Conservation (phyloP, 1,140 invertebrate species). For the Caerostris darwini region DNA sequence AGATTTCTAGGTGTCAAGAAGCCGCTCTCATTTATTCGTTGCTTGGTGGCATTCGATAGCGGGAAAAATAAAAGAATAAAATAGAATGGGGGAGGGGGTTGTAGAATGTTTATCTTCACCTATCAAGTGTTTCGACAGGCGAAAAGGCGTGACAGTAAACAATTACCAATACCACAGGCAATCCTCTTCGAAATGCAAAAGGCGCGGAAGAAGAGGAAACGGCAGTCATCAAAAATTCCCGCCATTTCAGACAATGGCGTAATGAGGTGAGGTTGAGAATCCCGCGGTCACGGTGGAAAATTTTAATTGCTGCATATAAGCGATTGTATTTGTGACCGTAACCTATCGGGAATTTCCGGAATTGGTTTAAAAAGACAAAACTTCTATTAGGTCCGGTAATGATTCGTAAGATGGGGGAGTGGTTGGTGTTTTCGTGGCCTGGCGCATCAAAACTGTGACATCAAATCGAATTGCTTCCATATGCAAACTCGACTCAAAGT, state of each 20-base stretch:
- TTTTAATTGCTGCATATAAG: constrained; percentile 10
- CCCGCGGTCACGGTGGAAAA: not conserved
- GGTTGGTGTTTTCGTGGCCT: not conserved
- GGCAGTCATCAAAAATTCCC: constrained; percentile 23
- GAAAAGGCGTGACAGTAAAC: constrained; percentile 1
- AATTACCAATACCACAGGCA: constrained; percentile 6
- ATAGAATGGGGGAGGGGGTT: no score
- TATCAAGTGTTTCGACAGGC: constrained; percentile 36
- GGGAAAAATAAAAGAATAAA: constrained; percentile 27
- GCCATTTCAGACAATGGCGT: constrained; percentile 18
- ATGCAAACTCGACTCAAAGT: constrained; percentile 32
- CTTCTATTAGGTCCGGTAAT: not conserved
- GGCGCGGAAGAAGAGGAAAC: not conserved
- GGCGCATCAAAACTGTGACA: not conserved
- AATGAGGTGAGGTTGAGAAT: constrained; percentile 28
- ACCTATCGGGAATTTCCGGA: not conserved
- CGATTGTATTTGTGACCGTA: not conserved
- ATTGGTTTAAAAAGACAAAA: not conserved
- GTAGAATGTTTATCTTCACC: not conserved
- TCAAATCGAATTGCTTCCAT: constrained; percentile 40
- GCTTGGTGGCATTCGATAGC: constrained; percentile 3
- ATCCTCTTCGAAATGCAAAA: not conserved
- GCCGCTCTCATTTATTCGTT: not conserved
- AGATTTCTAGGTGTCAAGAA: constrained; percentile 33
- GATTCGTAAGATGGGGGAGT: not conserved